Evolutionary conservation across 2,113 vertebrate species (phyloP), one percentile per base, ranked within the genome.

Genomic region (Felis chaus): DNA sequence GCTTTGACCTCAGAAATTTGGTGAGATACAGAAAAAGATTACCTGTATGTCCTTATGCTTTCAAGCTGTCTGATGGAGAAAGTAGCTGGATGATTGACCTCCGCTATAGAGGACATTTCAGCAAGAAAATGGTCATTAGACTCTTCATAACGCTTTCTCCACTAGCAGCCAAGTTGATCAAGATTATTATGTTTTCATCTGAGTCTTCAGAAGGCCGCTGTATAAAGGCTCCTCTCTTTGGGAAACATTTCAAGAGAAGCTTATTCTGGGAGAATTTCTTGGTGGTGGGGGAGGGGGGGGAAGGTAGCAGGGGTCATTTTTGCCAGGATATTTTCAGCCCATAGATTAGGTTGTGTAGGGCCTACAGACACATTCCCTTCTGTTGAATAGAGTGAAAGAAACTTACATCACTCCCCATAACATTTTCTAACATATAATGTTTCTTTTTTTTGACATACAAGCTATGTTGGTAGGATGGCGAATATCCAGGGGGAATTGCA

Each of bases 81-180:
- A 97, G 87, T 27, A 90, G 57, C 96, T 98, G 97, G 57, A 97
- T 98, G 97, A 93, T 81, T 98, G 98, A 98, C 98, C 97, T 98
- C 97, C 89, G 63, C 39, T 88, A 68, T 8, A 89, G 50, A 98
- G 89, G 84, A 98, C 65, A 96, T 96, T 98, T 96, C 94, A 88
- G 82, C 86, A 97, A 98, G 90, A 95, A 96, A 96, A 97, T 15
- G 85, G 95, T 94, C 84, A 95, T 98, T 98, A 94, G 85, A 68
- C 3, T 71, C 82, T 89, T 98, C 93, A 11, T 89, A n/a, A n/a
- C 78, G 69, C 50, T 98, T 98, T 96, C 68, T 86, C 91, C 25
- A 45, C 27, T 8, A 69, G 95, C 91, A 97, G 91, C 96, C 94
- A 65, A 82, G 36, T 50, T 96, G 80, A 92, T 97, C 84, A 91